Base-by-base conservation (phyloP, 2,888 invertebrate species). In the Hoplodrina blanda region DNA sequence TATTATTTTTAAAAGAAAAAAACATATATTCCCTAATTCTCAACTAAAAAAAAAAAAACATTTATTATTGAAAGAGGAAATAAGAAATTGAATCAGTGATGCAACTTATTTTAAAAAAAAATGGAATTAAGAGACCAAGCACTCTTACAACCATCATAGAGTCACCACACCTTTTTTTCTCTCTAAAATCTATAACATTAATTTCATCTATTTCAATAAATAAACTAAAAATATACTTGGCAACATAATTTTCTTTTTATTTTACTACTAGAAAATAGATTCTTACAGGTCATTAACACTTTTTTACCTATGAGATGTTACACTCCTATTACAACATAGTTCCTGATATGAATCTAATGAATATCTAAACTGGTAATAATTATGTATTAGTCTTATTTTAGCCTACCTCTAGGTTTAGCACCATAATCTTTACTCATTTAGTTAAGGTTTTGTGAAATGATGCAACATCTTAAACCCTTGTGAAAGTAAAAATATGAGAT, bases 391-490 rank as follows among this genome's bases (percentile, higher is more conserved):
- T 55, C 6, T 70, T 66, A 44, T 33, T n/a, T 49, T 44, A 55
- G 15, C 15, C 7, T 49, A 15, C 19, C 2, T 30, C 15, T 13
- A 67, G 17, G 10, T 19, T 59, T 55, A 30, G 7, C 15, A n/a
- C 11, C 37, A 46, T 11, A 7, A 50, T 54, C 5, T 44, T 60
- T 17, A 62, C 20, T 30, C 37, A 37, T 2, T 57, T 50, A 37
- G 10, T 15, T 17, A 57, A 19, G 17, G 19, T n/a, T 50, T 49
- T 20, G 41, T 30, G 65, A 59, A 52, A 73, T 84, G 84, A 82
- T 84, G 83, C 76, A 84, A 84, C 81, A 79, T 52, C 20, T 54
- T 30, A 46, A 8, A 44, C 55, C 30, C n/a, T 53, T 50, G 44
- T 73, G 74, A 71, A 83, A 82, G n/a, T 25, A 17, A 37, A 46